Percentiles rank a stretch among this genome's conserved stretches.
Evolutionary conservation across 1,140 invertebrate species (phyloP).

Genomic region (Neodiprion lecontei): DNA sequence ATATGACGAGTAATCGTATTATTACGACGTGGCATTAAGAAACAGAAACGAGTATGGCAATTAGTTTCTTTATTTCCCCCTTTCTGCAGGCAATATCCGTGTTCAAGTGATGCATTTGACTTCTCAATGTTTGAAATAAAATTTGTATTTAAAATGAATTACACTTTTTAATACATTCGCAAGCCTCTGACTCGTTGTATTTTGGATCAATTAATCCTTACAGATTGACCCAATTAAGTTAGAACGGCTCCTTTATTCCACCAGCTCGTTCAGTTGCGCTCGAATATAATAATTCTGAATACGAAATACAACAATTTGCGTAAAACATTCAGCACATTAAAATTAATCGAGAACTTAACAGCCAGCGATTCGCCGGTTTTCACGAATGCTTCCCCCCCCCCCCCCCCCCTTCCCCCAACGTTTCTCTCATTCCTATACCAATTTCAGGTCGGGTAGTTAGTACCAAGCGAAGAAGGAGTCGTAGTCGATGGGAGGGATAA

Average conservation of each 20-base stretch:
- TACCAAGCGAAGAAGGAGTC: not conserved
- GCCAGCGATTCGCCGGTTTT: not conserved
- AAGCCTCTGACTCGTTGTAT: too few species aligned
- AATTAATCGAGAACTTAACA: slow-evolving; percentile 43
- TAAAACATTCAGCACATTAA: slow-evolving; percentile 45
- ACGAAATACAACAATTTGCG: slow-evolving; percentile 41
- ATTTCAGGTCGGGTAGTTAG: not conserved
- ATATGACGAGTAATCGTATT: too few species aligned
- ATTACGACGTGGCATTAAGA: too few species aligned
- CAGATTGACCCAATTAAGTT: slow-evolving; percentile 50
- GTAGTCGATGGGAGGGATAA: not conserved
- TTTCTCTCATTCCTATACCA: too few species aligned
- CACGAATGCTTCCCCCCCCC: not conserved
- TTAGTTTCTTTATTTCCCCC: too few species aligned
- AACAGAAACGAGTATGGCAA: too few species aligned
- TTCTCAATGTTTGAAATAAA: too few species aligned
- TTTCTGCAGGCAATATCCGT: too few species aligned
- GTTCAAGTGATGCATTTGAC: too few species aligned
- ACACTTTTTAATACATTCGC: too few species aligned
- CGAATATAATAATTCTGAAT: slow-evolving; percentile 37
- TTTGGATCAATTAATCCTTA: slow-evolving; percentile 45
- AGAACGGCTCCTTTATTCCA: slow-evolving; percentile 44
- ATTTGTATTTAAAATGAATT: too few species aligned
- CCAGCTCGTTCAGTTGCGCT: not conserved
- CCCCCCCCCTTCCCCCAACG: not conserved